A percentile compares a stretch with the other conserved stretches of the same genome.
Evolutionary conservation across 2,113 vertebrate species (phyloP).

Genomic region (Hemicordylus capensis): DNA sequence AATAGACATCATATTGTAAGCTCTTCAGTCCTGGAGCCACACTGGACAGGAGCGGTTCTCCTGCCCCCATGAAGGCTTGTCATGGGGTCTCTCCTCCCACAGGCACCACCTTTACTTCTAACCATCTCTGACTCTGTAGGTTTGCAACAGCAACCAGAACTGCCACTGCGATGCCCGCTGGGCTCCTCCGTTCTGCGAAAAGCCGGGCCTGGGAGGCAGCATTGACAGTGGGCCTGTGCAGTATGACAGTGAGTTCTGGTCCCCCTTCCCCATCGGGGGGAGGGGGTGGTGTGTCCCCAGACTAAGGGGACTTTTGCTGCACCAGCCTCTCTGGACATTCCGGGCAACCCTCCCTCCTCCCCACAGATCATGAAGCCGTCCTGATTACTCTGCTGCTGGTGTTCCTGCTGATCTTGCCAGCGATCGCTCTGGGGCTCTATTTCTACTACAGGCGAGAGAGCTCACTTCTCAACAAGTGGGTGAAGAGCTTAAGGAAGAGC

Average conservation of each 20-base stretch:
- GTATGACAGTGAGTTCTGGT: constrained; percentile 77
- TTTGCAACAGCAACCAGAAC: constrained; percentile 94
- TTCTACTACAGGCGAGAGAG: constrained; percentile 81
- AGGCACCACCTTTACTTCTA: background rate
- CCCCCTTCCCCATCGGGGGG: too few relatives aligned
- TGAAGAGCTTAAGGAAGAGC: constrained; percentile 74
- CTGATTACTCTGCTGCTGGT: constrained; percentile 77
- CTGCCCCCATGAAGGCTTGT: too few relatives aligned
- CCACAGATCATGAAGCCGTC: constrained; percentile 77
- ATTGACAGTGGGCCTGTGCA: constrained; percentile 91
- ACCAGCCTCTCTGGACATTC: background rate
- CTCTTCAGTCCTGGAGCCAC: too few relatives aligned
- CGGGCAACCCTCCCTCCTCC: background rate
- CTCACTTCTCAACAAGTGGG: constrained; percentile 76
- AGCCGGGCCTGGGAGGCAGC: constrained; percentile 88
- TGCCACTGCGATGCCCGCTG: constrained; percentile 90
- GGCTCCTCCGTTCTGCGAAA: constrained; percentile 90
- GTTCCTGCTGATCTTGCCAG: constrained; percentile 84
- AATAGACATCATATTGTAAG: too few relatives aligned
- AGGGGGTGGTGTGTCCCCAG: too few relatives aligned
- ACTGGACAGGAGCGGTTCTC: too few relatives aligned
- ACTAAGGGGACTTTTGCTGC: background rate
- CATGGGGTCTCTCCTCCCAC: too few relatives aligned
- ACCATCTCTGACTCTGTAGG: constrained; percentile 68
- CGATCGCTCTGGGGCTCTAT: constrained; percentile 75